Conservation (phyloP, 2,888 invertebrate species). For the Priocnemis perturbator region DNA sequence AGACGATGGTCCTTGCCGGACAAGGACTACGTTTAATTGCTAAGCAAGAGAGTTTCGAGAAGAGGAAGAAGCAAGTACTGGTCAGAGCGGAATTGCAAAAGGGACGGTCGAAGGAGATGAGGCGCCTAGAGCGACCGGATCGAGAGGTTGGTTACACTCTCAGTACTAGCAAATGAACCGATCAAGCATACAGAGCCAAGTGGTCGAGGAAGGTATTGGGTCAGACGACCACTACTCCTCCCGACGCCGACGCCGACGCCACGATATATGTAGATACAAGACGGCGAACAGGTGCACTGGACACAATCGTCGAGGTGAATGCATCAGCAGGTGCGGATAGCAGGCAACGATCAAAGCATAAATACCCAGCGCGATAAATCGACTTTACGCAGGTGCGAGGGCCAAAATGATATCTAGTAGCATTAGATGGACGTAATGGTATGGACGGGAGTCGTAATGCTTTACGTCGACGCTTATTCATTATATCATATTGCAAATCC, state of each 20-base stretch:
- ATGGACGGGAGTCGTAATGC: no score
- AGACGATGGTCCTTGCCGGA: constrained; percentile 17
- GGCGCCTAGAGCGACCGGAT: constrained; percentile 23
- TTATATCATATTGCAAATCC: no score
- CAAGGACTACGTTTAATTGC: constrained; percentile 49
- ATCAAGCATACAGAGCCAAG: constrained; percentile 55
- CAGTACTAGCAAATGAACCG: constrained; percentile 52
- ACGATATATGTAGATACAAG: neutral
- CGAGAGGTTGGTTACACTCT: constrained; percentile 29
- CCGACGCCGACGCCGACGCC: neutral
- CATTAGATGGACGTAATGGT: no score
- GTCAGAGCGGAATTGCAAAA: constrained; percentile 35
- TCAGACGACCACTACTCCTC: constrained; percentile 36
- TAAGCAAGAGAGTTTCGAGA: constrained; percentile 33
- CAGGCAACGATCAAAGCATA: constrained; percentile 45
- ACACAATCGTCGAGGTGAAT: neutral
- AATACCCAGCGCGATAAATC: constrained; percentile 11
- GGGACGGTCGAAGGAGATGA: no score
- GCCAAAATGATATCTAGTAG: no score
- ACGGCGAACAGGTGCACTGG: neutral
- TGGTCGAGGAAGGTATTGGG: constrained; percentile 51
- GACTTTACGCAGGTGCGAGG: no score
- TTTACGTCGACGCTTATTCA: no score
- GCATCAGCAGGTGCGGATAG: constrained; percentile 14
- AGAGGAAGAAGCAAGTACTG: constrained; percentile 40